These are phyloP conservation scores for Sebastes hubbsi DNA, from an alignment of 2,797 vertebrate genomes.

Conservation along the genomic window DNA sequence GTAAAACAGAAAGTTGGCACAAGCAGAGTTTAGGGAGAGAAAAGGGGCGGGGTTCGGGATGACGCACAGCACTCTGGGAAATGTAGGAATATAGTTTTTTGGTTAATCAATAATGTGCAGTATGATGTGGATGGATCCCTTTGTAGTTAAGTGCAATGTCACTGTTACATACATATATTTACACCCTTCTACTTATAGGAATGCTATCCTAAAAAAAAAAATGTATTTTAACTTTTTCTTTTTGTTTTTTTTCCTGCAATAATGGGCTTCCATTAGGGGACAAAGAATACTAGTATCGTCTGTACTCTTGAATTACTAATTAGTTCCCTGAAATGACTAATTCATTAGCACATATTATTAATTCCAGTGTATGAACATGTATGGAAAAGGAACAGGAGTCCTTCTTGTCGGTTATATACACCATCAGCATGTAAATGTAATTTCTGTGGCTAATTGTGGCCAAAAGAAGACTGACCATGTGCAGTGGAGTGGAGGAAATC, in stretches of 20 bases:
- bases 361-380: neutral
- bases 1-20: conserved; percentile 59
- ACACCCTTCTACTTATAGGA: too few relatives aligned
- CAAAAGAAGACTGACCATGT: neutral
- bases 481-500: neutral
- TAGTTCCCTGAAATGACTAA: neutral
- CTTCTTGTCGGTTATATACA: neutral
- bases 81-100: conserved; percentile 37
- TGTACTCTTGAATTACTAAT: neutral
- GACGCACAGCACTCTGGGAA: conserved; percentile 63
- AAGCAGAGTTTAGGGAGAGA: conserved; percentile 19
- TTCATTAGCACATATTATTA: neutral
- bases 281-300: neutral
- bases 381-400: neutral
- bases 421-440: neutral
- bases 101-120: too few relatives aligned
- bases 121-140: too few relatives aligned
- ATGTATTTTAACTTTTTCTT: too few relatives aligned
- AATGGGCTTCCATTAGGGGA: neutral
- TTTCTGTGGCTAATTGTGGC: neutral
- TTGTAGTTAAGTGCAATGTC: too few relatives aligned
- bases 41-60: conserved; percentile 49
- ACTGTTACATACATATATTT: too few relatives aligned
- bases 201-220: too few relatives aligned
- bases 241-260: too few relatives aligned